Percentiles rank a stretch among this genome's conserved stretches.
These are phyloP conservation scores for Anthonomus grandis DNA, from an alignment of 1,140 invertebrate species.

Conservation along the genomic window DNA sequence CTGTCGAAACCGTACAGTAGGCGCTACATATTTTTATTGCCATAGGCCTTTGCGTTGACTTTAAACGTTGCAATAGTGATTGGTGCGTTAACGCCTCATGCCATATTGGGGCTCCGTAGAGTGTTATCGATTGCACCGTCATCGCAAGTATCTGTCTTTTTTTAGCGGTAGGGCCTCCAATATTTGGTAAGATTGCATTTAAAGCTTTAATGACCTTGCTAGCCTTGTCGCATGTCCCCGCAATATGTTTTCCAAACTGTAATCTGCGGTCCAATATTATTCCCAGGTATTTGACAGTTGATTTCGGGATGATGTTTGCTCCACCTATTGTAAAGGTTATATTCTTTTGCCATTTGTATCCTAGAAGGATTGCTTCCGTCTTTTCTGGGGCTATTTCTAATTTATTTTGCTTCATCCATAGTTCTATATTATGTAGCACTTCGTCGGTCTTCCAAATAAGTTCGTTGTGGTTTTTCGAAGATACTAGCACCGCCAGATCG, in stretches of 20 bases:
- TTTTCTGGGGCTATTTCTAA: slow-evolving; percentile 18
- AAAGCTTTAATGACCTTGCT: not conserved
- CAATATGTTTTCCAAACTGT: not conserved
- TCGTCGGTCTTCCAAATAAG: slow-evolving; percentile 4
- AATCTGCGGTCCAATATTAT: slow-evolving; percentile 9
- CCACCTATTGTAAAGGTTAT: not conserved
- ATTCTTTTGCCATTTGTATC: slow-evolving; percentile 18
- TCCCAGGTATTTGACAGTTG: slow-evolving; percentile 22
- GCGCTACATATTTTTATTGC: slow-evolving; percentile 31
- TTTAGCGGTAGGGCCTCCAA: not conserved
- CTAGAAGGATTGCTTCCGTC: slow-evolving; percentile 26
- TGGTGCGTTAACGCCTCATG: not conserved
- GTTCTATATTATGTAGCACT: not conserved
- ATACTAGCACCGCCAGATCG: slow-evolving; percentile 31
- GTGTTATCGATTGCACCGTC: not conserved
- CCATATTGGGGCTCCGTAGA: slow-evolving; percentile 20
- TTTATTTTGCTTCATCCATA: not conserved
- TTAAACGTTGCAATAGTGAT: slow-evolving; percentile 7
- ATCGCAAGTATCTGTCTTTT: no score
- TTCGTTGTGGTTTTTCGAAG: not conserved
- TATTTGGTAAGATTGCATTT: not conserved
- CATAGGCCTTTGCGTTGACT: slow-evolving; percentile 25
- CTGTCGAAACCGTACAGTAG: slow-evolving; percentile 32
- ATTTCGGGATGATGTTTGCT: not conserved
- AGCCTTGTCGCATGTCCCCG: not conserved